These are phyloP conservation scores for Eublepharis macularius DNA, from an alignment of 2,113 vertebrate species.

Conservation along the genomic window DNA sequence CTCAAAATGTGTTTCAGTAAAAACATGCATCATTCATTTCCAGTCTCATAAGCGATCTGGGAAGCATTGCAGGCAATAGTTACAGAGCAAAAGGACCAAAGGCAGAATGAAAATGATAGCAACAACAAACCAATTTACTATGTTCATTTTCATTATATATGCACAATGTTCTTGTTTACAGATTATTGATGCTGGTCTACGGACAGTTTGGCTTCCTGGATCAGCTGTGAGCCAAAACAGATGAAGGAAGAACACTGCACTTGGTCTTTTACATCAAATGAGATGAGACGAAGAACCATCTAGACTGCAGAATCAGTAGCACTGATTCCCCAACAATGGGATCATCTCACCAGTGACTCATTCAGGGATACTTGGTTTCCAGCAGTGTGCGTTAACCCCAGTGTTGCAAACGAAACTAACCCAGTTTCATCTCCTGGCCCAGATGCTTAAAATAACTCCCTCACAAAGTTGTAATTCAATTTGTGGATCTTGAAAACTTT, in stretches of 20 bases:
- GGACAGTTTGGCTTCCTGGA: neutral
- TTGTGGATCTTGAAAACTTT: neutral
- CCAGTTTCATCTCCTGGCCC: neutral
- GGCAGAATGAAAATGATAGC: conserved; percentile 44
- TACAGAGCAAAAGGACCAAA: conserved; percentile 39
- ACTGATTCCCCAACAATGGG: neutral
- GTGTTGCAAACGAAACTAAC: neutral
- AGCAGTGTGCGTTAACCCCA: neutral
- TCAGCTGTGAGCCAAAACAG: conserved; percentile 51
- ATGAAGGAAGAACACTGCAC: neutral
- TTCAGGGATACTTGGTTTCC: too few relatives aligned
- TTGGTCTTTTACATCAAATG: rapidly evolving
- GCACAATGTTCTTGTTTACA: conserved; percentile 50
- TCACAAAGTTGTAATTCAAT: neutral
- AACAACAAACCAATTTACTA: conserved; percentile 41
- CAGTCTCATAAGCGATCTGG: conserved; percentile 39
- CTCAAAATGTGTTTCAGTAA: neutral
- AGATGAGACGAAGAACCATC: neutral
- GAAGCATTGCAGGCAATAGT: conserved; percentile 42
- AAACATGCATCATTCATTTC: conserved; percentile 35
- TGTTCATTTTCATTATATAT: conserved; percentile 39
- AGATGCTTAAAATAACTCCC: neutral
- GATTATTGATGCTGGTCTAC: conserved; percentile 49
- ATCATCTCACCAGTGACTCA: neutral
- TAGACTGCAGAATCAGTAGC: neutral